Base-by-base conservation (phyloP, 2,888 invertebrate genomes). In the Malacosoma neustria region DNA sequence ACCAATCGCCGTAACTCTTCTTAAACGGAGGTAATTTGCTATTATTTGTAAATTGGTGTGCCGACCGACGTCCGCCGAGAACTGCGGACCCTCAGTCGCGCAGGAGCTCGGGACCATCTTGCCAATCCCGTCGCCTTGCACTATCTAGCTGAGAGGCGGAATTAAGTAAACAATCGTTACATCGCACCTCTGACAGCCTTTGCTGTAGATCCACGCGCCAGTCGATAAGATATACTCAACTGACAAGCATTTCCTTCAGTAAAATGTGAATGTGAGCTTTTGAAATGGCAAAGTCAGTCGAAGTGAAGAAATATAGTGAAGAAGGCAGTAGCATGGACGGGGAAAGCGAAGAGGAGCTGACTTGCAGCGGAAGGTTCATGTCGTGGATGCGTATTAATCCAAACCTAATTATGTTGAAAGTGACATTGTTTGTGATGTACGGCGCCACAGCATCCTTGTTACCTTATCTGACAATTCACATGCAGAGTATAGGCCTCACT, bases 381-480 rank as follows among this genome's bases (percentile, higher is more conserved):
- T 65, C 61, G 37, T 77, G 77, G 55, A 71, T 88, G 49, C 84
- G 89, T 43, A 90, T 94, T 51, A 94, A 94, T 72, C 91, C 92
- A 35, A 92, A 93, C 73, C 80, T 94, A 56, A 87, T 94, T 46
- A 93, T 93, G 90, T 75, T 94, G 57, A 94, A 94, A 87, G 87
- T 93, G 55, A 93, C 93, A 22, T 80, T 94, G 6, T 94, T 94
- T 71, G 91, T 94, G 54, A 91, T 93, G 89, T 94, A 93, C 65
- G 94, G 94, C 69, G 95, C 94, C 35, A 92, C 94, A 29, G 94
- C 95, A 36, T 93, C 93, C 4, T 86, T 96, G 36, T 76, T 96
- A 40, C 96, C 96, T 0, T 96, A 95, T 71, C 79, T 96, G 59
- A 93, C 95, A 1, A 92, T 96, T 50, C 96, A 95, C 80, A 96